Base-by-base conservation (phyloP, 2,113 vertebrate genomes). In the Furnarius figulus region DNA sequence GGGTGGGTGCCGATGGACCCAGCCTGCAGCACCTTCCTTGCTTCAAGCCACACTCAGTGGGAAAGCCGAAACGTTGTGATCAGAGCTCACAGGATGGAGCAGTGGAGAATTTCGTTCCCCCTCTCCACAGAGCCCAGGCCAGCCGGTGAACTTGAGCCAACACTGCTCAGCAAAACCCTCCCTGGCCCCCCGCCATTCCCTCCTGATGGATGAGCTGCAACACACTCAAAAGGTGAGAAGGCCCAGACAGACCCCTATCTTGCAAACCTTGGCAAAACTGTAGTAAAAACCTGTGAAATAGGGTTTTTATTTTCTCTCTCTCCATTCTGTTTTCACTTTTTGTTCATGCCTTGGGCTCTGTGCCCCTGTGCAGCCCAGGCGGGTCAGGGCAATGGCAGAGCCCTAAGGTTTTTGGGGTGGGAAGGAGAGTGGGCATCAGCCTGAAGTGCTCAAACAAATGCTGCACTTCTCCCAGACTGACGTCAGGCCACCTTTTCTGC, bases 401-500 rank as follows among this genome's bases (percentile, higher is more conserved):
- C 39, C 35, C 35, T 2, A 11, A 73, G 76, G 35, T 58, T 37
- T 7, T 16, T 46, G 6, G 61, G 61, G 53, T 31, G 27, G 39
- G 49, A 84, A 75, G 35, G 52, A 73, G 49, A 61, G 83, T 0
- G 0, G 30, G 17, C 5, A 0, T 74, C 27, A 16, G 81, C 33
- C 39, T 68, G 59, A 65, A 72, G 40, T 12, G 10, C 86, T 94
- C 65, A 37, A 85, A 72, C 0, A 0, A 88, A 81, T 2, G 1
- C 85, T 56, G 24, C 19, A 23, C 79, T 80, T 65, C 81, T 90
- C 85, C 85, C 52, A 13, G 35, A 77, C 76, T 77, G 83, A 90
- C 10, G 23, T 93, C 95, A 94, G 83, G 75, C 79, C 94, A 87
- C 79, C 79, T 96, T 94, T 93, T 96, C 93, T 93, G 82, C 90